Conservation (phyloP, 2,113 vertebrate species). For the Petrocephalus microphthalmus region DNA sequence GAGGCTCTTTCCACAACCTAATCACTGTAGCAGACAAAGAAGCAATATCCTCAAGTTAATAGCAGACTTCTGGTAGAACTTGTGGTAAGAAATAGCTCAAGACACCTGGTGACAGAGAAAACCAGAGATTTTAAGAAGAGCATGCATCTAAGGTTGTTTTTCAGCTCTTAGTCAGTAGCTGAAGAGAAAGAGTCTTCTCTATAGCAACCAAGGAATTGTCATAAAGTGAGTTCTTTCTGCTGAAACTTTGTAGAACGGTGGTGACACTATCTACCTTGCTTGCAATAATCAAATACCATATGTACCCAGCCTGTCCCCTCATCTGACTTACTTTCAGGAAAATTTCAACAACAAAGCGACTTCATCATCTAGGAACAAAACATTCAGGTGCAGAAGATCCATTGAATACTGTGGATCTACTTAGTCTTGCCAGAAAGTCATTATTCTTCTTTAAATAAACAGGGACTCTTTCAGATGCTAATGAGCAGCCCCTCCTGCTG, state of each 20-base stretch:
- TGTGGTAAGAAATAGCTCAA: not conserved
- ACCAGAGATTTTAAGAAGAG: not conserved
- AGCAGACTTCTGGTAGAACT: not conserved
- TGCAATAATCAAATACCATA: not conserved
- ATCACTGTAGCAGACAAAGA: not conserved
- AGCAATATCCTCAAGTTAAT: not conserved
- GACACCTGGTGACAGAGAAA: not conserved
- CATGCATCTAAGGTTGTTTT: not conserved
- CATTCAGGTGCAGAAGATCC: constrained; percentile 18
- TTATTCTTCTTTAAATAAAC: constrained; percentile 25
- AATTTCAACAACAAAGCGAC: not conserved
- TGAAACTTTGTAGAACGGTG: not conserved
- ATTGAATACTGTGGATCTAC: constrained; percentile 6
- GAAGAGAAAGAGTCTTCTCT: not conserved
- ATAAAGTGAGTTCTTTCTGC: not conserved
- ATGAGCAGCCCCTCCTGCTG: constrained; percentile 31
- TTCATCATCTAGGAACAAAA: not conserved
- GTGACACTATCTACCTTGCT: not conserved
- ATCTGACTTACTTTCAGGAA: not conserved
- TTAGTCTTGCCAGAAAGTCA: not conserved
- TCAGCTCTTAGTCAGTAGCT: not conserved
- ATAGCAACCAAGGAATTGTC: not conserved
- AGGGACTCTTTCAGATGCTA: constrained; percentile 50
- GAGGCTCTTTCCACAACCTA: not conserved
- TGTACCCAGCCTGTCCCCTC: not conserved